Percentiles rank a stretch among this genome's conserved stretches.
phyloP scores from a whole-genome alignment of 2,797 vertebrate genomes.

The Semaprochilodus insignis region DNA sequence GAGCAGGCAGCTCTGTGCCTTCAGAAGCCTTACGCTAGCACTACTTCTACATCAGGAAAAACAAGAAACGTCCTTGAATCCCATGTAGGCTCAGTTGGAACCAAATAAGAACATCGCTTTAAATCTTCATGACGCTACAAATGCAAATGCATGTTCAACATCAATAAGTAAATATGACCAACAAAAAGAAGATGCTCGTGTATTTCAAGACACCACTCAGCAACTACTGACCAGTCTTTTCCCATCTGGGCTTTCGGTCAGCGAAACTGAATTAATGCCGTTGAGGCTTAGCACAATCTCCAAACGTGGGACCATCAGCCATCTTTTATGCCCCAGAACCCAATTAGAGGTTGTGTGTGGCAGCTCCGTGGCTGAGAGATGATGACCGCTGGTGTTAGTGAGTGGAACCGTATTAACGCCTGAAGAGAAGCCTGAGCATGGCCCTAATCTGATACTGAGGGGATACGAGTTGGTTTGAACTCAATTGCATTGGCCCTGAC shows the following conservation, averaged over 20 bases:
- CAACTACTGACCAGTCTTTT: conserved; percentile 1
- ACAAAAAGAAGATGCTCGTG: neutral
- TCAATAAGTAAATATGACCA: neutral
- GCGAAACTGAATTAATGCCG: conserved; percentile 26
- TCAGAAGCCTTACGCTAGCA: neutral
- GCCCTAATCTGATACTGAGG: conserved; percentile 33
- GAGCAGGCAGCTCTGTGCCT: neutral
- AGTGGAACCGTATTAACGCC: conserved; percentile 38
- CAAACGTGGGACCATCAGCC: conserved; percentile 4
- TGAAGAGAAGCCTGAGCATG: conserved; percentile 19
- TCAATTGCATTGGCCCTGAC: conserved; percentile 31
- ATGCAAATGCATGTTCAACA: neutral
- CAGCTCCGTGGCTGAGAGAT: conserved; percentile 26
- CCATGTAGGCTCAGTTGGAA: neutral
- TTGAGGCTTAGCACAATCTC: conserved; percentile 19
- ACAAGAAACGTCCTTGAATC: conserved; percentile 5
- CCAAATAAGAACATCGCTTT: conserved; percentile 11
- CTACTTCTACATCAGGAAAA: neutral
- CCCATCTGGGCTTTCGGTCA: conserved; percentile 9
- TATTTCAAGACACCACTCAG: neutral
- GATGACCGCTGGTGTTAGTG: conserved; percentile 29
- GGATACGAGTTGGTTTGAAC: conserved; percentile 20
- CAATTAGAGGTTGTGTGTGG: conserved; percentile 33
- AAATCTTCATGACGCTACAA: neutral
- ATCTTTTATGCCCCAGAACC: conserved; percentile 15